Conservation (phyloP, 2,113 vertebrate genomes). For the Neodon shergylaensis region DNA sequence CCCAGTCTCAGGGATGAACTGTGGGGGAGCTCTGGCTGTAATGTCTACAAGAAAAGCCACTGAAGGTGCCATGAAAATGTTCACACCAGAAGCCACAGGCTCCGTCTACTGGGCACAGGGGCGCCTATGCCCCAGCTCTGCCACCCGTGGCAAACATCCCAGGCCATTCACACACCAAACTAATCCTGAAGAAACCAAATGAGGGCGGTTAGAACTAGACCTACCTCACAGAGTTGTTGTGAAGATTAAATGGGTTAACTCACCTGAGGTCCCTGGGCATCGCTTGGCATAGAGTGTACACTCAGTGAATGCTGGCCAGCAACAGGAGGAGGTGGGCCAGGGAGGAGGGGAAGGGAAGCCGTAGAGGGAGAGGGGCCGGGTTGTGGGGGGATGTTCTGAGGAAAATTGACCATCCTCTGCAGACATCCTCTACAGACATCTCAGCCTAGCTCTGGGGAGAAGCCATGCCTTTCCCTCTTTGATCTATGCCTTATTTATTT, state of each 20-base stretch:
- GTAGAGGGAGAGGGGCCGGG: not conserved
- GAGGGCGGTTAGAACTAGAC: rapidly evolving
- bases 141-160: rapidly evolving
- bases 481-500: not conserved
- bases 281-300: not conserved
- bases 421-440: not conserved
- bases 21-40: rapidly evolving
- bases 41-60: not conserved
- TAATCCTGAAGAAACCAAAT: not conserved
- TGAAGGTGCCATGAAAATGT: rapidly evolving
- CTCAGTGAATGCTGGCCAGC: not conserved
- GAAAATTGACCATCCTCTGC: not conserved
- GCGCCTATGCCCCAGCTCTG: not conserved
- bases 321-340: not conserved
- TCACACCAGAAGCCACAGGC: not conserved
- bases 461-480: not conserved
- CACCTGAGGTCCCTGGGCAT: not conserved
- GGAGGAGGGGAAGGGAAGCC: not conserved
- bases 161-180: rapidly evolving
- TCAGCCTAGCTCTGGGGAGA: not conserved
- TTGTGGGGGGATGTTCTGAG: not conserved
- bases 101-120: not conserved
- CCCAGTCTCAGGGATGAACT: not conserved
- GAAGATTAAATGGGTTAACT: conserved; percentile 5
- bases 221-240: not conserved